Evolutionary conservation across 2,888 invertebrate species (phyloP).

Genomic region (Eupelmus urozonus): DNA sequence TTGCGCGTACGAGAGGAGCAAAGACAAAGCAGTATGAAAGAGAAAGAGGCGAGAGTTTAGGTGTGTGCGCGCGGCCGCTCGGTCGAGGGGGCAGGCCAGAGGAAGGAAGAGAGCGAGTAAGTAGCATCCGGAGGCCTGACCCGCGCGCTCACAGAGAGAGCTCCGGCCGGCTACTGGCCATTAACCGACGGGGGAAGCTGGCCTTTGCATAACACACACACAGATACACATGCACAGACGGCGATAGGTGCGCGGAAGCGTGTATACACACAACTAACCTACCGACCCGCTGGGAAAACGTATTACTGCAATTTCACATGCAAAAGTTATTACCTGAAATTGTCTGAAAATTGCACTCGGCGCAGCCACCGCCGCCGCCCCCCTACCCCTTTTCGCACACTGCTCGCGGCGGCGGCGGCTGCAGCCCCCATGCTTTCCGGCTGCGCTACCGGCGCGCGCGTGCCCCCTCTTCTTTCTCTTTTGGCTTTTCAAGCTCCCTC

Average conservation of each 20-base stretch:
- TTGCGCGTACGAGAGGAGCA: too few relatives aligned
- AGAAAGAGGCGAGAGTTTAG: too few relatives aligned
- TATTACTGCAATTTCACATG: conserved; percentile 74
- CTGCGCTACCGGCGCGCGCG: background rate
- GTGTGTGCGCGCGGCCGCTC: too few relatives aligned
- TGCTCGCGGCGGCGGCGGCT: background rate
- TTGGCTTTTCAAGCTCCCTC: too few relatives aligned
- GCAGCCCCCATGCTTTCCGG: background rate
- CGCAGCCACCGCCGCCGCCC: conserved; percentile 2
- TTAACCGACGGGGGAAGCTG: conserved; percentile 53
- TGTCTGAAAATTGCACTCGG: conserved; percentile 72
- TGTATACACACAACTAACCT: conserved; percentile 21
- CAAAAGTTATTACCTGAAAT: conserved; percentile 75
- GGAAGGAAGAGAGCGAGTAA: conserved; percentile 59
- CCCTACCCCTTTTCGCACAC: conserved; percentile 4
- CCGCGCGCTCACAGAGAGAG: conserved; percentile 37
- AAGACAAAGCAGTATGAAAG: too few relatives aligned
- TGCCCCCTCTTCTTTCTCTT: background rate
- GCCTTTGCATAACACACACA: conserved; percentile 65
- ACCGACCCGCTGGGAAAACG: conserved; percentile 54
- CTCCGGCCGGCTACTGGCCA: conserved; percentile 48
- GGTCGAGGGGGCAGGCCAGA: background rate
- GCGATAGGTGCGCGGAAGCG: background rate
- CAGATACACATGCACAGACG: background rate
- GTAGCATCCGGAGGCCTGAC: conserved; percentile 61